Evolutionary conservation across 2,797 vertebrate species (phyloP), one percentile per base, ranked within the genome.

Genomic region (Brachyalestes nurse): DNA sequence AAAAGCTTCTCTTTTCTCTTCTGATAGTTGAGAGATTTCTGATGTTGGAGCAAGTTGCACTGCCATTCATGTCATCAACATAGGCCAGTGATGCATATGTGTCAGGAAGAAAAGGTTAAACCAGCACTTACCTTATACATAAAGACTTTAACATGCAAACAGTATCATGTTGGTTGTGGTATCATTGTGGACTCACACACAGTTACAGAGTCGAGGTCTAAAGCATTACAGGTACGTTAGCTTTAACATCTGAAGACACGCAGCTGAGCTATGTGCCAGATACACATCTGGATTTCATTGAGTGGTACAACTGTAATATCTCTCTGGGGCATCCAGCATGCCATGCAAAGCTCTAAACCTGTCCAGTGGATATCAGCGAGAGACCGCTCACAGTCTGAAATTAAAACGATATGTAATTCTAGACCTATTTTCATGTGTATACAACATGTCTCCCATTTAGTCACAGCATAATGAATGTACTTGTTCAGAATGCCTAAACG

Each of bases 281-380:
- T 47, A 73, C 49, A 76, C 86, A 85, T 84, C 75, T 87, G 84
- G 77, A 72, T 80, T 80, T 83, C 69, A 78, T 83, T 19, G 80
- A 82, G 40, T 53, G 80, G 60, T 79, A 73, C 55, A 65, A 66
- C 62, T 65, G 73, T 72, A 75, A 78, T 67, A 69, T 81, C 79
- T 85, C 79, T 83, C 75, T 14, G 47, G 84, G 71, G 71, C 57
- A 85, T 74, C 58, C 51, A 65, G 70, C 69, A 53, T 75, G 70
- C 84, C 79, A 61, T 77, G 25, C 28, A 17, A 64, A 65, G 58
- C 72, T 69, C 57, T 65, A 81, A 77, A 80, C 28, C 62, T 77
- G 25, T 67, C 66, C 28, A 62, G n/a, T 38, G n/a, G 49, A n/a
- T 7, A 79, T 65, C 82, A 73, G 17, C 4, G 51, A 6, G 34